Evolutionary conservation across 2,888 invertebrate species (phyloP), one percentile per base, ranked within the genome.

Genomic region (Rosalia funebris): DNA sequence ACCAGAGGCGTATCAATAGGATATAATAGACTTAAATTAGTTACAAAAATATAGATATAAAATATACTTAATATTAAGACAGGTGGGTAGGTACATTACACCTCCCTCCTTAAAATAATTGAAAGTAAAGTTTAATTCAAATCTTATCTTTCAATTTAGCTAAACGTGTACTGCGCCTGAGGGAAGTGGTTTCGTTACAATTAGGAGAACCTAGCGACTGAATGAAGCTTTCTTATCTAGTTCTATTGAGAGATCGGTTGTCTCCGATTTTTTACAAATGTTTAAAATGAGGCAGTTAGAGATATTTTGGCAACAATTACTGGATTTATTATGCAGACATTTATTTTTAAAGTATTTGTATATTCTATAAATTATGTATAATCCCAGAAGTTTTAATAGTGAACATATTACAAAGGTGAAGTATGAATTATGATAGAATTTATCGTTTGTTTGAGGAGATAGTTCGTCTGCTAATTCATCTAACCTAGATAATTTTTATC

Each of bases 71-170:
- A n/a, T n/a, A n/a, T n/a, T n/a, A n/a, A n/a, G n/a, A n/a, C n/a
- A n/a, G n/a, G n/a, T n/a, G n/a, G n/a, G n/a, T n/a, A n/a, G n/a
- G n/a, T n/a, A n/a, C n/a, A 41, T 41, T 41, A 41, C 41, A 41
- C 16, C 41, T 41, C 41, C 41, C 16, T n/a, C 41, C 15, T 41
- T 41, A 41, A 16, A 14, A 16, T n/a, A 41, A 41, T 14, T 16
- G 16, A 41, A 41, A 16, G 15, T 16, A 10, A 41, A 16, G 9
- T 25, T 12, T 41, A n/a, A 15, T 47, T 50, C 39, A 50, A 4
- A 50, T 32, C 9, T 20, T 39, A 19, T 50, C 39, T 37, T 50
- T 50, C 39, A 50, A 20, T 50, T 37, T 50, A 17, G 50, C 50
- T 11, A 37, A 10, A 17, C 50, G 32, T 4, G 10, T 39, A 17